Conservation (phyloP, 2,888 invertebrate genomes). For the Bhutanitis thaidina region DNA sequence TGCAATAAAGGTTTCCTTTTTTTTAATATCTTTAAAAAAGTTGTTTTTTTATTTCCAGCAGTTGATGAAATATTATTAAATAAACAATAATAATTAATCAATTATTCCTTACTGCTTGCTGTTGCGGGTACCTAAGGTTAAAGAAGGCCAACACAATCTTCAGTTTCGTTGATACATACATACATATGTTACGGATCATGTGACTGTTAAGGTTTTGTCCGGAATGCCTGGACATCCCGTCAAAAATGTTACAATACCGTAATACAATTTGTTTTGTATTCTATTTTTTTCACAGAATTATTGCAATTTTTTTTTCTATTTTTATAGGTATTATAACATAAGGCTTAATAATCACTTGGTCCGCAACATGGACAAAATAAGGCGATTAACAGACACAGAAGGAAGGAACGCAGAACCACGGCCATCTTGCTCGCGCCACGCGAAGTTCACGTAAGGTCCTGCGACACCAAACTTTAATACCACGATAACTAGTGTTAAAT, state of each 20-base stretch:
- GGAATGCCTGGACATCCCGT: too few species aligned
- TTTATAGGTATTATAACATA: too few species aligned
- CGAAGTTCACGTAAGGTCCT: constrained; percentile 44
- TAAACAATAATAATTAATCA: neutral
- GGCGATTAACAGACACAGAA: constrained; percentile 50
- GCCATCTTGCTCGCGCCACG: constrained; percentile 77
- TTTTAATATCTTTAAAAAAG: too few species aligned
- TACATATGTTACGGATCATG: constrained; percentile 4
- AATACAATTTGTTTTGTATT: too few species aligned
- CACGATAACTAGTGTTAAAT: constrained; percentile 18
- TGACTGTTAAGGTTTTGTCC: constrained; percentile 9
- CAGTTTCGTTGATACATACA: constrained; percentile 48
- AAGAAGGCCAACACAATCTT: constrained; percentile 45
- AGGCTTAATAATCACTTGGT: neutral
- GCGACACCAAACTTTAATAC: constrained; percentile 37
- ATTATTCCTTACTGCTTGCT: constrained; percentile 9
- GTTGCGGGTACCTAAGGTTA: constrained; percentile 7
- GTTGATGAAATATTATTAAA: neutral
- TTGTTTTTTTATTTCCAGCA: too few species aligned
- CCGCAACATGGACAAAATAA: constrained; percentile 35
- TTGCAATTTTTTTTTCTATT: too few species aligned
- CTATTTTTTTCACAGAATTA: too few species aligned
- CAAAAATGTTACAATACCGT: too few species aligned
- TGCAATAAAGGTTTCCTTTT: too few species aligned
- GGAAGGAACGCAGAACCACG: constrained; percentile 59